These are phyloP conservation scores for Danionella cerebrum DNA, from an alignment of 2,113 vertebrate genomes.

Conservation along the genomic window DNA sequence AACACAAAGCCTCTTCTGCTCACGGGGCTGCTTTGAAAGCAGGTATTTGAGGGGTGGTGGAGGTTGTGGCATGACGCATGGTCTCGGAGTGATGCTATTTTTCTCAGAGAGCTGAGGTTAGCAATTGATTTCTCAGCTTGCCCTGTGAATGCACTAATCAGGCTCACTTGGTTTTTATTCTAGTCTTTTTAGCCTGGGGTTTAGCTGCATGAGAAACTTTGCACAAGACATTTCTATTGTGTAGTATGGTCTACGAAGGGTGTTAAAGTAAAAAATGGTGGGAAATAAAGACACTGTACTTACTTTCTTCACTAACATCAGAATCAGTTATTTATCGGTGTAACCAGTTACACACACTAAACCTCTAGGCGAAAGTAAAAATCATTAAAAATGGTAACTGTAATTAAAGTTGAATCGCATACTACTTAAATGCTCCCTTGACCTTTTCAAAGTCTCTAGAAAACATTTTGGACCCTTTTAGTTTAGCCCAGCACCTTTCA, in stretches of 20 bases:
- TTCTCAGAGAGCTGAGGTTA: slow-evolving; percentile 14
- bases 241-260: neutral
- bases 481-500: too few species aligned
- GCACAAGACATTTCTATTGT: neutral
- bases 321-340: too few species aligned
- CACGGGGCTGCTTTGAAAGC: neutral
- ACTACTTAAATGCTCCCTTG: too few species aligned
- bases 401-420: too few species aligned
- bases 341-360: too few species aligned
- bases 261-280: too few species aligned
- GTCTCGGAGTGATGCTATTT: slow-evolving; percentile 14
- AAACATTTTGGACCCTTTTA: too few species aligned
- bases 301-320: too few species aligned
- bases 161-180: neutral
- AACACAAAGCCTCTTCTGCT: neutral
- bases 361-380: too few species aligned
- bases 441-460: too few species aligned
- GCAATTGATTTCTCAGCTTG: slow-evolving; percentile 25
- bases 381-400: too few species aligned
- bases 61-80: neutral
- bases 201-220: slow-evolving; percentile 2
- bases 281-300: too few species aligned
- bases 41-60: neutral
- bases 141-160: slow-evolving; percentile 27
- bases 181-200: slow-evolving; percentile 1